phyloP scores from a whole-genome alignment of 2,888 invertebrate genomes.

The Meandrusa payeni region DNA sequence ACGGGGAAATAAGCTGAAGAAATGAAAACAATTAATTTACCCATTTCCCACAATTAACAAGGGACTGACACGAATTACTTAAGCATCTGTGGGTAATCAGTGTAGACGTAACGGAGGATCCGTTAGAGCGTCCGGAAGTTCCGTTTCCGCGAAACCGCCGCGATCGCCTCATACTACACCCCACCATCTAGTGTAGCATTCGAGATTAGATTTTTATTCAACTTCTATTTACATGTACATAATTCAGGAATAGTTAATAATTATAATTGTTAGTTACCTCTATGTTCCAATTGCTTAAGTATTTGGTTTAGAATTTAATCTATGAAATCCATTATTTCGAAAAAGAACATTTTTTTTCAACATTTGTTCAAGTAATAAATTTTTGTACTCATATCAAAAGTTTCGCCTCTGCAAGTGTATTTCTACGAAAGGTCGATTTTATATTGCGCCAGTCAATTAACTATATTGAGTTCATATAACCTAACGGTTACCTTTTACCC shows the following conservation, averaged over 20 bases:
- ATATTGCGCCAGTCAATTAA: conserved; percentile 10
- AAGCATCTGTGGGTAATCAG: conserved; percentile 64
- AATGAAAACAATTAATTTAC: conserved; percentile 74
- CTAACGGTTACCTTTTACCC: conserved; percentile 4
- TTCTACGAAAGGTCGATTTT: conserved; percentile 6
- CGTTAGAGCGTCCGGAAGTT: conserved; percentile 47
- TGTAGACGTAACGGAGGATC: conserved; percentile 35
- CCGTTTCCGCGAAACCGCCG: too few species aligned
- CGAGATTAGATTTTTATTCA: too few species aligned
- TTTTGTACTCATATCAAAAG: too few species aligned
- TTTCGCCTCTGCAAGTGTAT: not conserved
- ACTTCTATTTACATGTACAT: too few species aligned
- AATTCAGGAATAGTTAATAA: too few species aligned
- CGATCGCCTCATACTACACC: conserved; percentile 26
- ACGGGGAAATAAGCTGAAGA: conserved; percentile 51
- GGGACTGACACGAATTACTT: conserved; percentile 67
- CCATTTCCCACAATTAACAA: conserved; percentile 71
- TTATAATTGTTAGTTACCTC: too few species aligned
- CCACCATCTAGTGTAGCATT: too few species aligned
- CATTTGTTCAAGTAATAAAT: too few species aligned
- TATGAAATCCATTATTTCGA: too few species aligned
- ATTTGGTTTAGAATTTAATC: too few species aligned
- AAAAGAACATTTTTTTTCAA: too few species aligned
- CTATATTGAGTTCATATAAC: conserved; percentile 9
- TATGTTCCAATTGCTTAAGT: too few species aligned